These are phyloP conservation scores for Sphaerodactylus townsendi DNA, from an alignment of 2,113 vertebrate genomes.

Conservation along the genomic window DNA sequence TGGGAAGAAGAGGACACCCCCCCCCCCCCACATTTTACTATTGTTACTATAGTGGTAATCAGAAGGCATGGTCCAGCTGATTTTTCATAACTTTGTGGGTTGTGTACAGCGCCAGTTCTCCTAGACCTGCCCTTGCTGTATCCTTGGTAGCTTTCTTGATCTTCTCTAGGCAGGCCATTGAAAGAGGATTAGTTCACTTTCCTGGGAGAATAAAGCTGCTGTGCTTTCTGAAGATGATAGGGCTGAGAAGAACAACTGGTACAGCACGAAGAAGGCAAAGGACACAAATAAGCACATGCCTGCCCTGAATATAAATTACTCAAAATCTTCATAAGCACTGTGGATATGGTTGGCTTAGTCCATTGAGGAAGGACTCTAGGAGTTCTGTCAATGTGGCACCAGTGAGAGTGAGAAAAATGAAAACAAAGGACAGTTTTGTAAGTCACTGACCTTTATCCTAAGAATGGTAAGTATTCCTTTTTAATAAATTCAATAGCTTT, in stretches of 20 bases:
- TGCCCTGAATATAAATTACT: constrained; percentile 4
- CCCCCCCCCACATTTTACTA: too few species aligned
- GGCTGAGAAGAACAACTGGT: background rate
- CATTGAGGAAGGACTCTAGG: constrained; percentile 9
- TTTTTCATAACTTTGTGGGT: too few species aligned
- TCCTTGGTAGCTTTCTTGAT: background rate
- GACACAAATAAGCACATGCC: background rate
- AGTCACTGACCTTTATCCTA: background rate
- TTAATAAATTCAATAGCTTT: background rate
- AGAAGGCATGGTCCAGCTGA: background rate
- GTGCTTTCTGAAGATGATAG: background rate
- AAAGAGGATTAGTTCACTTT: background rate
- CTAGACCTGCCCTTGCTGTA: background rate
- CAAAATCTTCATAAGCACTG: background rate
- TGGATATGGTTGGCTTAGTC: constrained; percentile 37
- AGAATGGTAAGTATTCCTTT: background rate
- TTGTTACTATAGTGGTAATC: background rate
- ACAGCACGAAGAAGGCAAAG: background rate
- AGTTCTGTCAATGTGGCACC: constrained; percentile 18
- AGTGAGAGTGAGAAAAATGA: background rate
- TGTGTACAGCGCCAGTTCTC: background rate
- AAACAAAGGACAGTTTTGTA: background rate
- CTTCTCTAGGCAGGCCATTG: background rate
- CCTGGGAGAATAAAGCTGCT: background rate
- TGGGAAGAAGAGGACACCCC: background rate